Evolutionary conservation across 2,888 invertebrate genomes (phyloP), one percentile per base, ranked within the genome.

Genomic region (Spialia ferax): DNA sequence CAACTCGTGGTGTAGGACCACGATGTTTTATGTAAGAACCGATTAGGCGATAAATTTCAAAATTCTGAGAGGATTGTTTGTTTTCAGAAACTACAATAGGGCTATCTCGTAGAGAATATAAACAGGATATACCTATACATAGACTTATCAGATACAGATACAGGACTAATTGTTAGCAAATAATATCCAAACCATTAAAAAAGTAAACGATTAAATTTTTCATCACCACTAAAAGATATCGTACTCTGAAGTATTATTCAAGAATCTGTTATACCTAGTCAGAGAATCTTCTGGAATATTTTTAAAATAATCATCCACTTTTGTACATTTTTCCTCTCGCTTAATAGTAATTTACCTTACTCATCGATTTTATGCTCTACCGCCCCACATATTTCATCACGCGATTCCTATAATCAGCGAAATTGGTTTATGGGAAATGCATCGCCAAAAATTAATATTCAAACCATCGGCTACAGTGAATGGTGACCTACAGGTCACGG

Each of bases 401-500:
- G 32, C 55, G 45, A 67, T 67, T 55, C 61, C 61, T 67, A 61
- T 67, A 67, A 67, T 67, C 61, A 55, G 54, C 48, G 8, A 61
- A 61, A 61, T 67, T 66, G 66, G 55, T 67, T 66, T 45, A 61
- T 29, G 48, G 61, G 67, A 67, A 67, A 67, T 48, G 18, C 67
- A 67, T 67, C 67, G 67, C 67, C 67, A 55, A 67, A 65, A 67
- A 67, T 67, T 67, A 67, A 67, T 61, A 67, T 62, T 67, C 29
- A 26, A 56, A 62, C 61, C 61, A 62, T 67, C 61, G 50, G 61
- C 48, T 67, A 48, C 18, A 20, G 54, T 26, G 48, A 67, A 48
- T 23, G 45, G 22, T 71, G 71, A 72, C 70, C 70, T 26, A 1
- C 8, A 55, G 71, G 70, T 72, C 70, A 67, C 42, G 50, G 62